Conservation (phyloP, 2,113 vertebrate genomes). For the Sprattus sprattus region DNA sequence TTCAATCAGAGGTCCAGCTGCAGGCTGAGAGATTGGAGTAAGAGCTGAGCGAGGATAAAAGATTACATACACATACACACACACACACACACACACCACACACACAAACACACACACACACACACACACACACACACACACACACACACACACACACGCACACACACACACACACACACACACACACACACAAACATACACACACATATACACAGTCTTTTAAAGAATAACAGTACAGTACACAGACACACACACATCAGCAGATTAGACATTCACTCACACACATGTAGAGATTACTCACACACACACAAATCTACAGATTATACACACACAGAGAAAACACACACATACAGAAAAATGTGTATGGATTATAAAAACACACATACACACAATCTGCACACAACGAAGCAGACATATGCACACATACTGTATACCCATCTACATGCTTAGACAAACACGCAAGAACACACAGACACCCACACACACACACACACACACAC, state of each 20-base stretch:
- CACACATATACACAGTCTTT: too few relatives aligned
- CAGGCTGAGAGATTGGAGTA: constrained; percentile 87
- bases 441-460: too few relatives aligned
- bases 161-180: not conserved
- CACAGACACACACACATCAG: too few relatives aligned
- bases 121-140: constrained; percentile 74
- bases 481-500: too few relatives aligned
- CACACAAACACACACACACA: constrained; percentile 50
- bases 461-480: not conserved
- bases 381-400: not conserved
- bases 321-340: not conserved
- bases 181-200: not conserved
- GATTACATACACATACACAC: constrained; percentile 73
- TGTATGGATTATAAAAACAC: not conserved
- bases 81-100: too few relatives aligned
- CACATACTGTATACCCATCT: too few relatives aligned
- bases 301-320: not conserved
- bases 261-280: too few relatives aligned
- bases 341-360: not conserved
- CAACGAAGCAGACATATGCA: too few relatives aligned
- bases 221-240: too few relatives aligned
- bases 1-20: constrained; percentile 6
- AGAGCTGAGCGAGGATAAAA: constrained; percentile 85
- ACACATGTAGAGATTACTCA: too few relatives aligned
- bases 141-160: constrained; percentile 40